phyloP scores from a whole-genome alignment of 1,140 invertebrate species.

The Sarcophaga peregrina region DNA sequence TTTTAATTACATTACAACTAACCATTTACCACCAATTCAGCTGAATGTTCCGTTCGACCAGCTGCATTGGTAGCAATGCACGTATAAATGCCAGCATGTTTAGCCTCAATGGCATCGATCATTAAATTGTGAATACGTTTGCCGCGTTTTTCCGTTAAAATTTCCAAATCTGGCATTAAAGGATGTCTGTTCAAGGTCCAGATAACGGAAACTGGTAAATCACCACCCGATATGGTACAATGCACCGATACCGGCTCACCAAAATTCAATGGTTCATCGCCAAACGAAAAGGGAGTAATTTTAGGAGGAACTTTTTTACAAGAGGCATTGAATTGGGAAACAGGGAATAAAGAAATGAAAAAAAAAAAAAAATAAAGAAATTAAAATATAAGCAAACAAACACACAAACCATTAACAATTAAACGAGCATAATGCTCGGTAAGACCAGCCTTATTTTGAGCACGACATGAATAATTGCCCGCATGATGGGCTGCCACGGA shows the following conservation, averaged over 20 bases:
- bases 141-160: constrained; percentile 60
- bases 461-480: constrained; percentile 74
- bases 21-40: constrained; percentile 72
- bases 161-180: constrained; percentile 54
- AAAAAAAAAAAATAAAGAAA: constrained; percentile 46
- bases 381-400: constrained; percentile 30
- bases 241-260: constrained; percentile 77
- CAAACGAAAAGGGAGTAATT: constrained; percentile 75
- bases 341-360: constrained; percentile 42
- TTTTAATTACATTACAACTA: constrained; percentile 45
- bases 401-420: constrained; percentile 78
- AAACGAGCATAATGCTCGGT: constrained; percentile 75
- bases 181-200: constrained; percentile 76
- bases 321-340: neutral
- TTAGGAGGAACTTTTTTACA: constrained; percentile 72
- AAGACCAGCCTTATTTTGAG: constrained; percentile 76
- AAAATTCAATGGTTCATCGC: constrained; percentile 75
- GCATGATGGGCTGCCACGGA: constrained; percentile 69
- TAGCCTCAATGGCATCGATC: constrained; percentile 70
- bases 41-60: constrained; percentile 69
- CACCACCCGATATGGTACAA: constrained; percentile 80
- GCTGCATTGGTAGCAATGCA: constrained; percentile 76
- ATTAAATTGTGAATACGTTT: constrained; percentile 69
- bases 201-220: constrained; percentile 76
- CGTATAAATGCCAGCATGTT: constrained; percentile 78